A percentile compares a stretch with the other conserved stretches of the same genome.
These are phyloP conservation scores for Rhinopomastus cyanomelas DNA, from an alignment of 2,113 vertebrate species.

Conservation along the genomic window DNA sequence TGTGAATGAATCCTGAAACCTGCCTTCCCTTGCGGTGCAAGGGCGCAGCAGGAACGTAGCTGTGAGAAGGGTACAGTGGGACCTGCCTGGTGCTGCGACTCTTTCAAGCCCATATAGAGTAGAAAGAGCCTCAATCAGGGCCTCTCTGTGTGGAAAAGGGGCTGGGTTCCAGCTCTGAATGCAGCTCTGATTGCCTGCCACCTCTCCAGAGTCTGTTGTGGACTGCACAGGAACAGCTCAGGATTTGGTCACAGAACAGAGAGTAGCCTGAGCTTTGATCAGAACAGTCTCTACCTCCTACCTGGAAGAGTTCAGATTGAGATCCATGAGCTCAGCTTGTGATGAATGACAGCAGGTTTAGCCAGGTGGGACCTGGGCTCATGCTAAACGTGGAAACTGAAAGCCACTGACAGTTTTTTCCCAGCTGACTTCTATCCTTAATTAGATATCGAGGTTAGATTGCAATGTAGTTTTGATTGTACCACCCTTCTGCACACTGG, in stretches of 20 bases:
- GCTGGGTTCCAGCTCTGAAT: neutral
- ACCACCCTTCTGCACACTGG: neutral
- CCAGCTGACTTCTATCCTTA: neutral
- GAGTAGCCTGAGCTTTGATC: neutral
- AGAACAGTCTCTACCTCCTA: neutral
- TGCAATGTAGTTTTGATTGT: neutral
- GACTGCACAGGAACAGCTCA: neutral
- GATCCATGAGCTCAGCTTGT: neutral
- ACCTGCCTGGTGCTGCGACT: neutral
- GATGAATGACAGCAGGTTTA: neutral
- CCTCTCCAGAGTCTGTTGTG: neutral
- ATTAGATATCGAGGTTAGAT: neutral
- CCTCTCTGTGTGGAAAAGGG: neutral
- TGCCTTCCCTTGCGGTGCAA: neutral
- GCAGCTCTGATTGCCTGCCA: neutral
- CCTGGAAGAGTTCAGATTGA: neutral
- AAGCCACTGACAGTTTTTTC: neutral
- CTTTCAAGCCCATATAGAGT: neutral
- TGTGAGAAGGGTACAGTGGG: neutral
- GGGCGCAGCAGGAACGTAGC: neutral
- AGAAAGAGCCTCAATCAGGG: neutral
- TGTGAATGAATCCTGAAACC: constrained; percentile 1
- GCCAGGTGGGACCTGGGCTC: neutral
- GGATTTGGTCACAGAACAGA: neutral
- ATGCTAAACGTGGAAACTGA: neutral